A percentile compares a stretch with the other conserved stretches of the same genome.
These are phyloP conservation scores for Drosophila quinaria DNA, from an alignment of 2,888 invertebrate species.

Conservation along the genomic window DNA sequence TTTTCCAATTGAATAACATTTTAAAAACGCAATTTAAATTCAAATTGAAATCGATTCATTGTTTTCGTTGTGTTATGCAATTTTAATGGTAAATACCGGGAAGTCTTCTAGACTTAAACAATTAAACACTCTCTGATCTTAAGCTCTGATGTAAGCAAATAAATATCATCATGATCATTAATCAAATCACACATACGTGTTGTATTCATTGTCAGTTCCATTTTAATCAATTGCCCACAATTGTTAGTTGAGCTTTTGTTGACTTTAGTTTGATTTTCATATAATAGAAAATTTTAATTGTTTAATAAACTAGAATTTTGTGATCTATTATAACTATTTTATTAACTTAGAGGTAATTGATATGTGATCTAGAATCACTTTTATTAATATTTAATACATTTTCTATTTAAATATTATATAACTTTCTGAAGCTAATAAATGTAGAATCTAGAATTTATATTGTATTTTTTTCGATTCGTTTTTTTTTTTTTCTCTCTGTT, in stretches of 20 bases:
- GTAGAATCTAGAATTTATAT: not conserved
- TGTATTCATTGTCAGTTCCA: slow-evolving; percentile 21
- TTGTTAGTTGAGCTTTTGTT: slow-evolving; percentile 9
- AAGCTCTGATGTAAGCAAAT: slow-evolving; percentile 34
- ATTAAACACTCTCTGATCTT: slow-evolving; percentile 25
- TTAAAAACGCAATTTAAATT: not conserved
- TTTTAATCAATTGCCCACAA: slow-evolving; percentile 23
- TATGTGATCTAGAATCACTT: no score
- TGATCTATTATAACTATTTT: not conserved
- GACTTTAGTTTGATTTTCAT: not conserved
- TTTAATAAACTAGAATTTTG: not conserved
- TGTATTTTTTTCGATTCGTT: not conserved
- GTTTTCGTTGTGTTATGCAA: slow-evolving; percentile 44
- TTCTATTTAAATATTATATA: not conserved
- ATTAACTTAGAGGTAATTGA: no score
- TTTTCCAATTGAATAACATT: not conserved
- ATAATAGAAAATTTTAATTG: not conserved
- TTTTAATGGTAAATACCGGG: slow-evolving; percentile 29
- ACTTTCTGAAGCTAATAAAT: no score
- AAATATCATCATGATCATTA: slow-evolving; percentile 46
- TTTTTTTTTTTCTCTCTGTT: not conserved
- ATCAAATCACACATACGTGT: slow-evolving; percentile 31
- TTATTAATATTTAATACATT: no score
- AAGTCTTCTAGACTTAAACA: slow-evolving; percentile 32
- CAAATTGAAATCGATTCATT: not conserved